These are phyloP conservation scores for Sialia sialis DNA, from an alignment of 2,113 vertebrate genomes.

Conservation along the genomic window DNA sequence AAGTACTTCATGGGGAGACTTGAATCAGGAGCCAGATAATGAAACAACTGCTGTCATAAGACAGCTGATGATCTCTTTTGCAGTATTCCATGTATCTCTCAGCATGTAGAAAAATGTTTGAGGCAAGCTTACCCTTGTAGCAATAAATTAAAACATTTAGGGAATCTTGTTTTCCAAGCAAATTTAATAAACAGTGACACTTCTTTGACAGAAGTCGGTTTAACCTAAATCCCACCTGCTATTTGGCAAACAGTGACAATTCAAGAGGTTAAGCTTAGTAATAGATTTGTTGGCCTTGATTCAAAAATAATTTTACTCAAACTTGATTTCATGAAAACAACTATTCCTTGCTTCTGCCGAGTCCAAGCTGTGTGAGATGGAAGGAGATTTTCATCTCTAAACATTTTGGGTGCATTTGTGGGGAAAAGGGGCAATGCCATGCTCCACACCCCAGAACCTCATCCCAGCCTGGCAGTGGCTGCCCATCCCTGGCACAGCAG, in stretches of 20 bases:
- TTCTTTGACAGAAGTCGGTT: not conserved
- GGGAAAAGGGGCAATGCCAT: not conserved
- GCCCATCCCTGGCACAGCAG: not conserved
- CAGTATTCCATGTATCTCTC: not conserved
- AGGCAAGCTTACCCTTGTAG: not conserved
- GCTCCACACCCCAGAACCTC: not conserved
- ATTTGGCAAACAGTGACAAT: not conserved
- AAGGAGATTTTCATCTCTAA: fast-evolving
- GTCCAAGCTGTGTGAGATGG: not conserved
- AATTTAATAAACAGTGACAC: not conserved
- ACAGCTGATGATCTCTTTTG: conserved; percentile 1
- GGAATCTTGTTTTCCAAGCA: not conserved
- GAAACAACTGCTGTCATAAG: conserved; percentile 3
- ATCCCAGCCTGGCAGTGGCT: not conserved
- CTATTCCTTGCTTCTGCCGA: not conserved
- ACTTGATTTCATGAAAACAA: not conserved
- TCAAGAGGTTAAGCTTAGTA: not conserved
- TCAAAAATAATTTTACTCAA: not conserved
- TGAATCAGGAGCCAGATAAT: not conserved
- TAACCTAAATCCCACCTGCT: not conserved
- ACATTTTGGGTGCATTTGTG: fast-evolving
- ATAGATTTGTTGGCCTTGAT: not conserved
- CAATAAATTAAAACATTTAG: not conserved
- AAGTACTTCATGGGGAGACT: not conserved
- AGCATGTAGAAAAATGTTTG: not conserved